Base-by-base conservation (phyloP, 2,888 invertebrate species). In the Drosophila falleni region DNA sequence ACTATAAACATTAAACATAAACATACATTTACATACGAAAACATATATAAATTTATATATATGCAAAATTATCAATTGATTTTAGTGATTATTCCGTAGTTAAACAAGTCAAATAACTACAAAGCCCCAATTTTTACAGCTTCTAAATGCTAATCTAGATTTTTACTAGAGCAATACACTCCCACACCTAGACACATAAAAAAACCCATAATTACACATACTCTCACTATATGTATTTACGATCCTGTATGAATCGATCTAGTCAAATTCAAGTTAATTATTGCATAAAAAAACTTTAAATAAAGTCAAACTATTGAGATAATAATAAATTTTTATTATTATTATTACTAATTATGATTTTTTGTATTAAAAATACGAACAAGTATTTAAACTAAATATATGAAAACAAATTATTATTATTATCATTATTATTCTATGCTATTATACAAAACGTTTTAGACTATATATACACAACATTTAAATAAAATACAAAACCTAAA, bases 181-280 rank as follows among this genome's bases (percentile, higher is more conserved):
- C 51, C 62, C 47, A 64, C 44, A 42, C 23, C 42, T 46, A 54
- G 13, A 49, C 53, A 50, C 60, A 54, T 44, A 53, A 47, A 53
- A 47, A 77, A 51, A 64, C 47, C 42, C 16, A 54, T 33, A 50
- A 49, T 47, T 51, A 56, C 50, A 64, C 55, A 74, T 58, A 58
- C 41, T 49, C 61, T 55, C 69, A 68, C 80, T 77, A 78, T 80
- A 88, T 86, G 78, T 84, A 87, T 85, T 89, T 79, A 77, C 81
- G 77, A 87, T 85, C 81, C 73, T 84, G 77, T 83, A 85, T 79
- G 73, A 88, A 88, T 89, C 86, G 81, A 88, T 89, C 91, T 91
- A 92, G 91, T 92, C 91, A 92, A 92, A 92, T 91, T 91, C 90
- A 91, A 91, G 88, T 90, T 91, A 91, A 90, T 90, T 89, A 86